These are phyloP conservation scores for Enteromius paludinosus DNA, from an alignment of 2,797 vertebrate genomes.

Conservation along the genomic window DNA sequence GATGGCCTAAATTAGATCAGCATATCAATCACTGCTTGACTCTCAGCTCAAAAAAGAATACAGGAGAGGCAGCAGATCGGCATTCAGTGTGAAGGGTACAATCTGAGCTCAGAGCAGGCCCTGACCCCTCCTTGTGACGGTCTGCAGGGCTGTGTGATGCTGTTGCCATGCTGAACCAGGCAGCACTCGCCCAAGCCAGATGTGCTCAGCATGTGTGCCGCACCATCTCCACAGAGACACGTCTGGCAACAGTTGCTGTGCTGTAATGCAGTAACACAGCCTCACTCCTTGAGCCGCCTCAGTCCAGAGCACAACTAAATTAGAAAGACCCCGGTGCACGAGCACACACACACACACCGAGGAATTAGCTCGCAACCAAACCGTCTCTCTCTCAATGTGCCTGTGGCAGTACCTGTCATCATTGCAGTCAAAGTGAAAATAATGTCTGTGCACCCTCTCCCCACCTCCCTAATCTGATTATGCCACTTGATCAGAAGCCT, in stretches of 20 bases:
- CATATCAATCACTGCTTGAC: slow-evolving; percentile 6
- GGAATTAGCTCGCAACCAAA: slow-evolving; percentile 5
- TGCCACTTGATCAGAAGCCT: slow-evolving; percentile 72
- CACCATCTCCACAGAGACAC: slow-evolving; percentile 64
- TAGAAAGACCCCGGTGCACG: slow-evolving; percentile 29
- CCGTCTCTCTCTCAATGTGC: slow-evolving; percentile 32
- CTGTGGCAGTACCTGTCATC: slow-evolving; percentile 61
- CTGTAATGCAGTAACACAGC: slow-evolving; percentile 72
- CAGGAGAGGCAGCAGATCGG: neutral
- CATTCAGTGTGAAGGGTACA: slow-evolving; percentile 23
- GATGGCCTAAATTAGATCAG: neutral
- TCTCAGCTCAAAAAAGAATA: neutral
- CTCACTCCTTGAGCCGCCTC: slow-evolving; percentile 51
- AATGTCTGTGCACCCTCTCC: slow-evolving; percentile 61
- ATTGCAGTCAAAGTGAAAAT: slow-evolving; percentile 66
- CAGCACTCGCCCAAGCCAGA: slow-evolving; percentile 60
- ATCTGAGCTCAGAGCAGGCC: slow-evolving; percentile 34
- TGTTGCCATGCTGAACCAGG: slow-evolving; percentile 65
- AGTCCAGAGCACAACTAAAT: slow-evolving; percentile 51
- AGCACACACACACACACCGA: neutral
- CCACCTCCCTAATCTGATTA: slow-evolving; percentile 73
- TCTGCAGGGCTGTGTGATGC: slow-evolving; percentile 56
- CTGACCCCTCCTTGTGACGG: slow-evolving; percentile 54
- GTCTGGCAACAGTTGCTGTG: slow-evolving; percentile 65
- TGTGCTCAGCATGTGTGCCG: slow-evolving; percentile 58